Conservation (phyloP, 2,888 invertebrate species). For the Melolontha melolontha region DNA sequence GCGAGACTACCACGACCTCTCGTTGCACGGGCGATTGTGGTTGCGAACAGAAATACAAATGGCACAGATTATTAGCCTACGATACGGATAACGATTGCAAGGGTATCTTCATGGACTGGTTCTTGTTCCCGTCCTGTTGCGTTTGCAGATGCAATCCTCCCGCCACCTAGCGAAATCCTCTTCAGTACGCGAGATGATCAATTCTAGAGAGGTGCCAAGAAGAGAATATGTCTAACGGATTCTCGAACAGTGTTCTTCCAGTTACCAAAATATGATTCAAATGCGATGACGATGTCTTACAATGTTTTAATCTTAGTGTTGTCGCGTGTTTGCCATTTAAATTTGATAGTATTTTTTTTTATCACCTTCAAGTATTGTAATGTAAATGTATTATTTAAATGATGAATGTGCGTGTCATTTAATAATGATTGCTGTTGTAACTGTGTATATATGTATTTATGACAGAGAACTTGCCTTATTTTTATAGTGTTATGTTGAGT, state of each 20-base stretch:
- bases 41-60: constrained; percentile 89
- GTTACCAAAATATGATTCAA: background rate
- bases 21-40: constrained; percentile 87
- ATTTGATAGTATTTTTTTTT: constrained; percentile 2
- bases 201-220: too few relatives aligned
- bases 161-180: background rate
- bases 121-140: constrained; percentile 91
- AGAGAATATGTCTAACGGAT: too few relatives aligned
- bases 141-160: constrained; percentile 74
- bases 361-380: too few relatives aligned
- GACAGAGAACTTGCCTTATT: too few relatives aligned
- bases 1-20: constrained; percentile 74
- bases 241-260: background rate
- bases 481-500: too few relatives aligned
- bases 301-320: background rate
- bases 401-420: too few relatives aligned
- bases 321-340: background rate
- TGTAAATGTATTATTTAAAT: too few relatives aligned
- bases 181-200: background rate
- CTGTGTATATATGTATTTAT: too few relatives aligned
- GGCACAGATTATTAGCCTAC: constrained; percentile 87
- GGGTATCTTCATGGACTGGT: constrained; percentile 95
- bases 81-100: constrained; percentile 93
- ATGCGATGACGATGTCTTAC: background rate
- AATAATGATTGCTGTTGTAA: too few relatives aligned